Conservation (phyloP, 2,113 vertebrate species). For the Scytalopus superciliaris region DNA sequence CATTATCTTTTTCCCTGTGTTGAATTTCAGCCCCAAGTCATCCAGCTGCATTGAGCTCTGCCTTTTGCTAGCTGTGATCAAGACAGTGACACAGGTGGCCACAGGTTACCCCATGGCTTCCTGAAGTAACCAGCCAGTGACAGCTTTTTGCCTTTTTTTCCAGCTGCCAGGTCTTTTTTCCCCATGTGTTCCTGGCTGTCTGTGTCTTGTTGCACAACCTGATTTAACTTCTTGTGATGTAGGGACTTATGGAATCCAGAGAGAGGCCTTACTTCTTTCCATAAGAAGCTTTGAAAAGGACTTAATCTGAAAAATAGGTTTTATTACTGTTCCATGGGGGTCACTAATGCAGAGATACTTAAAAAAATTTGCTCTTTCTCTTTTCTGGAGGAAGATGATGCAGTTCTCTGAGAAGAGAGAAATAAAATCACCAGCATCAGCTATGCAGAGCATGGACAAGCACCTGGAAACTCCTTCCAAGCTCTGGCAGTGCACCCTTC, state of each 20-base stretch:
- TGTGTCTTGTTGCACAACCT: background rate
- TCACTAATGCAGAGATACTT: background rate
- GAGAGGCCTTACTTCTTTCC: background rate
- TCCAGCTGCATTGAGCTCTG: background rate
- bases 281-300: background rate
- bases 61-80: background rate
- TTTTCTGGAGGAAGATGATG: background rate
- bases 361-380: background rate
- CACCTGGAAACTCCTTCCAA: background rate
- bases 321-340: background rate
- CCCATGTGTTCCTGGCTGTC: background rate
- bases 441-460: background rate
- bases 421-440: background rate
- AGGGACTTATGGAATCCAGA: accelerated
- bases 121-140: background rate
- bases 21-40: background rate
- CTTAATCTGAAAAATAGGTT: background rate
- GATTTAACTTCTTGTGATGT: background rate
- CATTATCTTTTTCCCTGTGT: background rate
- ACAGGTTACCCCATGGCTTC: background rate
- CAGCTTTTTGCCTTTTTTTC: background rate
- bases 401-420: background rate
- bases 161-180: background rate
- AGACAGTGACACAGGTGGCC: background rate
- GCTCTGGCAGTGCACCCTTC: background rate